Evolutionary conservation across 1,140 invertebrate species (phyloP), one percentile per base, ranked within the genome.

Genomic region (Orchestia grillus): DNA sequence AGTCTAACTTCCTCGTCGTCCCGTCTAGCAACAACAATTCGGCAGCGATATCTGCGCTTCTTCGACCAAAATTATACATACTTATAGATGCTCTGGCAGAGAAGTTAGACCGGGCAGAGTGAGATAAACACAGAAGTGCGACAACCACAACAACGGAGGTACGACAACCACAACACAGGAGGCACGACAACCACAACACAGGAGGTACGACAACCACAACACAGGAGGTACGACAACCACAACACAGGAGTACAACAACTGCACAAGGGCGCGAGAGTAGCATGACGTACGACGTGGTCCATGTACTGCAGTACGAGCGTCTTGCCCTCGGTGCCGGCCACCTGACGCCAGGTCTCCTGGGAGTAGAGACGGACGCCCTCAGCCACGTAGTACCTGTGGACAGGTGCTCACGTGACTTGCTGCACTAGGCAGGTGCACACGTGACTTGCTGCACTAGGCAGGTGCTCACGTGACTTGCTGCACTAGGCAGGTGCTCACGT

Each of bases 351-450:
- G 1, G 98, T 98, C 97, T 98, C 98, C 97, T 98, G 98, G 47
- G 98, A 98, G 97, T 98, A 98, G 36, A 98, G 97, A 57, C 98
- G 97, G 4, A 98, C 98, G 90, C 98, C 98, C 97, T 98, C 98
- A 77, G 98, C 98, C 87, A 98, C 97, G 97, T 98, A 98, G 97
- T 98, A 98, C 96, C 98, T 98, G 96, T 92, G 97, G 47, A 19
- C 6, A 19, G 47, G 47, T 53, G 47, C 6, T 53, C 47, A 53
- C 6, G 47, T 53, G 47, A n/a, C n/a, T n/a, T n/a, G n/a, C n/a
- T n/a, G 44, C 23, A 44, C 91, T 11, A 96, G 62, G 40, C 62
- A 77, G 40, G 16, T 77, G 62, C n/a, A n/a, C n/a, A n/a, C n/a
- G n/a, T n/a, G n/a, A n/a, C n/a, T n/a, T n/a, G n/a, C n/a, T n/a